These are phyloP conservation scores for Gadopsis marmoratus DNA, from an alignment of 2,797 vertebrate species.

Conservation along the genomic window DNA sequence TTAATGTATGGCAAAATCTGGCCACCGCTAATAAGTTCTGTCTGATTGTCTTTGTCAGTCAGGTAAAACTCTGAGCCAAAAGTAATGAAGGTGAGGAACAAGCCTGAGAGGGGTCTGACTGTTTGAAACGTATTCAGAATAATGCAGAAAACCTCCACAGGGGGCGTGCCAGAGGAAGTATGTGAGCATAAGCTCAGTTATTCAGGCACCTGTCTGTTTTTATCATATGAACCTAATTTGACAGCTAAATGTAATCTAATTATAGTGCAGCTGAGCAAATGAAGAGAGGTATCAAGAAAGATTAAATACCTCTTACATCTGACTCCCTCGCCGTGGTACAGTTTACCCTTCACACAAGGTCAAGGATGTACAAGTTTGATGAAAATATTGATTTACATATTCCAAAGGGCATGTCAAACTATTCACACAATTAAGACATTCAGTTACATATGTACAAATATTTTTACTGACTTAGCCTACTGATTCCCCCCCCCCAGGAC, in stretches of 20 bases:
- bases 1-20: not conserved
- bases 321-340: not conserved
- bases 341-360: not conserved
- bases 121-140: not conserved
- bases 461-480: not conserved
- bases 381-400: not conserved
- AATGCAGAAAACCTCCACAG: conserved; percentile 30
- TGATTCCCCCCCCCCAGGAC: not conserved
- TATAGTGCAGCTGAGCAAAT: not conserved
- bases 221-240: conserved; percentile 1
- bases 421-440: not conserved
- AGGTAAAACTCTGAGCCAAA: not conserved
- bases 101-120: not conserved
- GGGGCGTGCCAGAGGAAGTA: not conserved
- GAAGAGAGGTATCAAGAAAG: not conserved
- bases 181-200: conserved; percentile 10
- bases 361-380: not conserved
- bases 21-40: not conserved
- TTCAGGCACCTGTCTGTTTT: not conserved
- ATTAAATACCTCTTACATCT: not conserved
- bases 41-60: not conserved
- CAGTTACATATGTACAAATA: not conserved
- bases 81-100: not conserved
- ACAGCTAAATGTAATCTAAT: not conserved
- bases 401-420: not conserved